Evolutionary conservation across 2,888 invertebrate genomes (phyloP), one percentile per base, ranked within the genome.

Genomic region (Crematogaster levior): DNA sequence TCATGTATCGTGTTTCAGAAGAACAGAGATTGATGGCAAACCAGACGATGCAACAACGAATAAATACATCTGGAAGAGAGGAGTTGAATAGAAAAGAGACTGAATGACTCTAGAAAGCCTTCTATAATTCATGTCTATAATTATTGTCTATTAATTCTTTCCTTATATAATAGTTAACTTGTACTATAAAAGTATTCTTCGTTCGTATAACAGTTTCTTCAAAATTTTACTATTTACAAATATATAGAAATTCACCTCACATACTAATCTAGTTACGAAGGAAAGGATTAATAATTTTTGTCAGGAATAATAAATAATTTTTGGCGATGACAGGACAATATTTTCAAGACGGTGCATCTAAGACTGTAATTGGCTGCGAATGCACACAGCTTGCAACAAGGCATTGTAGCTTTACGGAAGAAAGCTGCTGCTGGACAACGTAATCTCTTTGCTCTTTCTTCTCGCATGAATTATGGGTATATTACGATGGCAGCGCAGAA

Each of bases 391-490:
- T 65, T 46, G 84, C 82, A 81, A 80, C 61, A 61, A 24, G 24
- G 12, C 46, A 46, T 18, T n/a, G 56, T 51, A 66, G 53, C 34
- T 60, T 63, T 46, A 51, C n/a, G 40, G 40, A 65, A 75, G 75
- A 75, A 40, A 65, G 51, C 75, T 65, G 53, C 58, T 15, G 34
- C 51, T 18, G 56, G 66, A 37, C 61, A 51, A 86, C 63, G 80
- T 84, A 86, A 86, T 87, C 73, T 87, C 80, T 81, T 84, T 61
- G 53, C 81, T 85, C 82, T 84, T 85, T 84, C 82, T 84, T 68
- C 75, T 15, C 27, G 53, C 58, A 75, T 87, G 85, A 90, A 74
- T 89, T 85, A 89, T 82, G 85, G 48, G 65, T 83, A 86, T 85
- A 84, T 88, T 86, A 90, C 81, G 86, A 85, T 74, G 83, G 85